Percentiles rank a stretch among this genome's conserved stretches.
phyloP scores from a whole-genome alignment of 1,140 invertebrate genomes.

The Conus betulinus region DNA sequence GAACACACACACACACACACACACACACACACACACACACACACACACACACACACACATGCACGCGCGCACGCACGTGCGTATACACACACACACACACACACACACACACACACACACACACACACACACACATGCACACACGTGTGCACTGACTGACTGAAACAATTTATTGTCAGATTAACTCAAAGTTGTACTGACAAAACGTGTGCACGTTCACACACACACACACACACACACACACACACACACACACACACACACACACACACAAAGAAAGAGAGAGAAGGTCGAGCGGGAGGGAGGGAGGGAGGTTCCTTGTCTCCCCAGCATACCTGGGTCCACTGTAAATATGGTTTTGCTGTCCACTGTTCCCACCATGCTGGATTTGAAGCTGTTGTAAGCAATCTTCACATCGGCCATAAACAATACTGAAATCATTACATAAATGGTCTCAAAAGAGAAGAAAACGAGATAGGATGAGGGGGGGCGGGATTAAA shows the following conservation, averaged over 20 bases:
- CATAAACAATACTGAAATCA: conserved; percentile 68
- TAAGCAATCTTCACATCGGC: conserved; percentile 68
- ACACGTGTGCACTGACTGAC: too few species aligned
- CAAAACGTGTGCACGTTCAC: too few species aligned
- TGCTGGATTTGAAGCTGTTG: conserved; percentile 65
- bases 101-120: too few species aligned
- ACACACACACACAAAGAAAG: too few species aligned
- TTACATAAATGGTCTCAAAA: not conserved
- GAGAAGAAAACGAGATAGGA: not conserved
- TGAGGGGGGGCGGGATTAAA: not conserved
- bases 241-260: too few species aligned
- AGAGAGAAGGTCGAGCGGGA: too few species aligned
- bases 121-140: too few species aligned
- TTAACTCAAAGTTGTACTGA: too few species aligned
- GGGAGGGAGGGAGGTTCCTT: too few species aligned
- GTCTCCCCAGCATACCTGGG: conserved; percentile 57
- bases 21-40: not conserved
- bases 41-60: not conserved
- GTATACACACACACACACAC: too few species aligned
- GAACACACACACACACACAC: not conserved
- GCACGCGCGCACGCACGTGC: not conserved
- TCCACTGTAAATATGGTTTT: conserved; percentile 70
- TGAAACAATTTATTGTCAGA: too few species aligned
- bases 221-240: too few species aligned
- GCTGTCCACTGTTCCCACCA: conserved; percentile 66